Evolutionary conservation across 2,888 invertebrate species (phyloP).

Genomic region (Yponomeuta malinellus): DNA sequence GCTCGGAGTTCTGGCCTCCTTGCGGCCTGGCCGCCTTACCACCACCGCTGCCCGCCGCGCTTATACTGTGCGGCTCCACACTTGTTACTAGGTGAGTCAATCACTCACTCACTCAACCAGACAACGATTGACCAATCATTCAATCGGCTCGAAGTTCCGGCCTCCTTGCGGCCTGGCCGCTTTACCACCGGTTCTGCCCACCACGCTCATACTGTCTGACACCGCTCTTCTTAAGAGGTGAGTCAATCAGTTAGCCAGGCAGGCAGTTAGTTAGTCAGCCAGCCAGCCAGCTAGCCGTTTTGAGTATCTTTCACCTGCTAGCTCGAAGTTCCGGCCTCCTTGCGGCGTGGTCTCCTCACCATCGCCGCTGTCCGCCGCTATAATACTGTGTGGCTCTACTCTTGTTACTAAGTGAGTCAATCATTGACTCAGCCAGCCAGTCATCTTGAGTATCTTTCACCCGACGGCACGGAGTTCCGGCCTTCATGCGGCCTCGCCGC

Average conservation of each 20-base stretch:
- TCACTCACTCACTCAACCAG: slow-evolving; percentile 25
- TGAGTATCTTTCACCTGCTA: too few relatives aligned
- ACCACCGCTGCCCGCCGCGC: slow-evolving; percentile 54
- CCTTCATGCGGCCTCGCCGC: too few relatives aligned
- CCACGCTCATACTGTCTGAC: slow-evolving; percentile 76
- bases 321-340: too few relatives aligned
- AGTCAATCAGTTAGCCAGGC: background rate
- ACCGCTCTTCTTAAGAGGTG: slow-evolving; percentile 69
- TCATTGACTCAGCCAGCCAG: too few relatives aligned
- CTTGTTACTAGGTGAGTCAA: slow-evolving; percentile 57
- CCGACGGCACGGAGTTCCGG: too few relatives aligned
- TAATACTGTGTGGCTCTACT: too few relatives aligned
- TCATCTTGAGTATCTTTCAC: too few relatives aligned
- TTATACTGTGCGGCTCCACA: slow-evolving; percentile 77
- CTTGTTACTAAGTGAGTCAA: too few relatives aligned
- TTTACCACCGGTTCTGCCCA: slow-evolving; percentile 36
- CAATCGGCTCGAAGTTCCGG: slow-evolving; percentile 73
- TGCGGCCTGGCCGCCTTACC: slow-evolving; percentile 31
- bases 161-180: slow-evolving; percentile 58
- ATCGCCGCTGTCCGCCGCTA: too few relatives aligned
- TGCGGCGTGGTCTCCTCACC: too few relatives aligned
- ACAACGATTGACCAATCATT: slow-evolving; percentile 1
- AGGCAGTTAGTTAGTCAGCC: too few relatives aligned
- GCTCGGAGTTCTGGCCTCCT: slow-evolving; percentile 77
- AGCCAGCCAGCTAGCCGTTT: too few relatives aligned